Percentiles rank a stretch among this genome's conserved stretches.
phyloP scores from a whole-genome alignment of 2,888 invertebrate species.

The Drosophila meridiana region DNA sequence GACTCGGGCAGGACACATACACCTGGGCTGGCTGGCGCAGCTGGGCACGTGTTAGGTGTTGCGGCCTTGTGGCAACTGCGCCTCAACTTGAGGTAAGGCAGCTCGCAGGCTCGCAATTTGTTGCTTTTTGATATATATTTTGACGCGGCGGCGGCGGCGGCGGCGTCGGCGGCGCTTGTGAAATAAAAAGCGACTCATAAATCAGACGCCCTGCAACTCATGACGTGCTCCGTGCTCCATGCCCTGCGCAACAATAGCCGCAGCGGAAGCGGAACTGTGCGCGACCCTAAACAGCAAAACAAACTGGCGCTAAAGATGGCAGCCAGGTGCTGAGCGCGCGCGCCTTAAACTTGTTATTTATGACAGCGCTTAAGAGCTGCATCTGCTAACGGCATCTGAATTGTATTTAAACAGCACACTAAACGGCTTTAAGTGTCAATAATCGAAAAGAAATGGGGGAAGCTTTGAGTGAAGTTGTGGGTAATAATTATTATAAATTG shows the following conservation, averaged over 20 bases:
- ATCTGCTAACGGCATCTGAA: constrained; percentile 37
- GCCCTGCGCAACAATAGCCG: constrained; percentile 47
- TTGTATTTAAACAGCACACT: constrained; percentile 9
- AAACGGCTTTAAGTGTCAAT: constrained; percentile 17
- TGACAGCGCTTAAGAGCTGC: constrained; percentile 54
- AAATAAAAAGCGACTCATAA: constrained; percentile 66
- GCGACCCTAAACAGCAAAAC: constrained; percentile 19
- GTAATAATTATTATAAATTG: too few species aligned
- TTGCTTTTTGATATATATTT: constrained; percentile 78
- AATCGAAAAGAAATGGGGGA: constrained; percentile 23
- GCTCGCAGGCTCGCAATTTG: constrained; percentile 57
- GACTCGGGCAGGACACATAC: neutral
- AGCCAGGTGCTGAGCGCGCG: constrained; percentile 54
- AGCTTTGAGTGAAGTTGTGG: neutral
- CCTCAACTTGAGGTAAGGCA: constrained; percentile 36
- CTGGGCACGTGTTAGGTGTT: constrained; percentile 60
- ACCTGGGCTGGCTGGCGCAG: constrained; percentile 34
- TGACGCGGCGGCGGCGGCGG: constrained; percentile 34
- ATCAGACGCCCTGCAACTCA: constrained; percentile 62
- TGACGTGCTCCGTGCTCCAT: constrained; percentile 22
- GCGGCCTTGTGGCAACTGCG: constrained; percentile 63
- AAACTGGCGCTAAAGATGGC: constrained; percentile 40
- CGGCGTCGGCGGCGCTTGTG: constrained; percentile 33
- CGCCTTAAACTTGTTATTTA: constrained; percentile 73
- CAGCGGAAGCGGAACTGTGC: constrained; percentile 56